These are phyloP conservation scores for Pollenia griseotomentosa DNA, from an alignment of 2,888 invertebrate genomes.

Conservation along the genomic window DNA sequence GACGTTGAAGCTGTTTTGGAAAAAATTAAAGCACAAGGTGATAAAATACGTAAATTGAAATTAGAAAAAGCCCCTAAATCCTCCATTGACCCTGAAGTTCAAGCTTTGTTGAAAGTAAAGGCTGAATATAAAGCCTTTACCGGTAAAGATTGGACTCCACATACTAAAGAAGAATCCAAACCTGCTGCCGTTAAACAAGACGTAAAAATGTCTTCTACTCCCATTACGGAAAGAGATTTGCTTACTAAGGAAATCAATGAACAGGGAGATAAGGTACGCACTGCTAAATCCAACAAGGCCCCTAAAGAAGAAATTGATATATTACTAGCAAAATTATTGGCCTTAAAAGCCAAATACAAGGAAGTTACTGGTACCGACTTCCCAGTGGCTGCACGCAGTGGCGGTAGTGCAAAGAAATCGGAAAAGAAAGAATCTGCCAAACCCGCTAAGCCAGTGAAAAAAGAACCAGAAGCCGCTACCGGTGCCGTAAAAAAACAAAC, in stretches of 20 bases:
- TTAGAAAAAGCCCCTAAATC: slow-evolving; percentile 85
- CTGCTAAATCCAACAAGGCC: slow-evolving; percentile 85
- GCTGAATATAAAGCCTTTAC: slow-evolving; percentile 86
- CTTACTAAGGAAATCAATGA: slow-evolving; percentile 85
- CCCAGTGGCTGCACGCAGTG: slow-evolving; percentile 83
- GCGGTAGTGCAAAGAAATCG: slow-evolving; percentile 80
- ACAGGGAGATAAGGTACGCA: slow-evolving; percentile 87
- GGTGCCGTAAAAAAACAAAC: slow-evolving; percentile 93
- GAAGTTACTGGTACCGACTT: slow-evolving; percentile 85
- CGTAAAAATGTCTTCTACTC: slow-evolving; percentile 71
- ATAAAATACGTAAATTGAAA: slow-evolving; percentile 86
- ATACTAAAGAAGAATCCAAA: slow-evolving; percentile 76
- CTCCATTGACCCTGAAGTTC: slow-evolving; percentile 84
- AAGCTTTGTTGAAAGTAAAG: slow-evolving; percentile 86
- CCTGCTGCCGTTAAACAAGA: slow-evolving; percentile 65
- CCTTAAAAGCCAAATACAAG: slow-evolving; percentile 88
- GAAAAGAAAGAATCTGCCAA: slow-evolving; percentile 78
- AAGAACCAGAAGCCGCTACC: slow-evolving; percentile 85
- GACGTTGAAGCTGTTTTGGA: slow-evolving; percentile 79
- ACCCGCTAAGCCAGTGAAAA: slow-evolving; percentile 79
- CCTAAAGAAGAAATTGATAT: slow-evolving; percentile 84
- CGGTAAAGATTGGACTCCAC: slow-evolving; percentile 84
- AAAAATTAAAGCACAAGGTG: slow-evolving; percentile 86
- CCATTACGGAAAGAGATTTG: slow-evolving; percentile 77
- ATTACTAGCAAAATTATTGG: slow-evolving; percentile 85